phyloP scores from a whole-genome alignment of 2,888 invertebrate genomes.

The Tiliacea citrago region DNA sequence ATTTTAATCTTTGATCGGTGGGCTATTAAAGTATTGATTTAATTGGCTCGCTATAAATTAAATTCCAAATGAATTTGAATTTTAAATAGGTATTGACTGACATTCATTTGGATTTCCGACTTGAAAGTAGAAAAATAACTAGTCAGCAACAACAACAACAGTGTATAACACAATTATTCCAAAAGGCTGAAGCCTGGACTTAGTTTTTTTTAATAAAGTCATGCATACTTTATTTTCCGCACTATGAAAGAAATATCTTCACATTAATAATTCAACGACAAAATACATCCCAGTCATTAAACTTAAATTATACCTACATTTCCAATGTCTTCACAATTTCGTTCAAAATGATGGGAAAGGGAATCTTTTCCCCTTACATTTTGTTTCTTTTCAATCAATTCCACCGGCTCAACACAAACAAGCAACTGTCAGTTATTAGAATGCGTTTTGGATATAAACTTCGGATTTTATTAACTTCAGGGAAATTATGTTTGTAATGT shows the following conservation, averaged over 20 bases:
- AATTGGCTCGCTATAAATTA: neutral
- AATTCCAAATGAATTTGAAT: neutral
- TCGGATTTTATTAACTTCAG: conserved; percentile 41
- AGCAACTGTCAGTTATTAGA: conserved; percentile 61
- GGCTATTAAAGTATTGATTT: neutral
- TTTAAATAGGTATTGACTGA: too few relatives aligned
- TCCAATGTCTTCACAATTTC: conserved; percentile 70
- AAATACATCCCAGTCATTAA: conserved; percentile 24
- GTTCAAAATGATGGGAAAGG: conserved; percentile 72
- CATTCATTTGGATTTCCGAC: neutral
- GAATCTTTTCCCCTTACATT: conserved; percentile 72
- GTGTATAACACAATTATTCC: neutral
- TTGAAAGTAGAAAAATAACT: neutral
- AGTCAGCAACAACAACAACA: neutral
- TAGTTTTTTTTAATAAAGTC: too few relatives aligned
- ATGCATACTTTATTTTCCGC: neutral
- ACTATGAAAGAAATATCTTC: neutral
- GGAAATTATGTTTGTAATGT: conserved; percentile 33
- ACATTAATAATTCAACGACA: conserved; percentile 31
- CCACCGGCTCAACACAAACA: conserved; percentile 54
- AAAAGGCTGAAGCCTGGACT: neutral
- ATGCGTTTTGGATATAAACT: conserved; percentile 51
- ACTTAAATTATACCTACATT: conserved; percentile 66
- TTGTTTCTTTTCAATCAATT: conserved; percentile 79
- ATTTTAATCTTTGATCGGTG: neutral